phyloP scores from a whole-genome alignment of 2,113 vertebrate species.

The Apteryx owenii region DNA sequence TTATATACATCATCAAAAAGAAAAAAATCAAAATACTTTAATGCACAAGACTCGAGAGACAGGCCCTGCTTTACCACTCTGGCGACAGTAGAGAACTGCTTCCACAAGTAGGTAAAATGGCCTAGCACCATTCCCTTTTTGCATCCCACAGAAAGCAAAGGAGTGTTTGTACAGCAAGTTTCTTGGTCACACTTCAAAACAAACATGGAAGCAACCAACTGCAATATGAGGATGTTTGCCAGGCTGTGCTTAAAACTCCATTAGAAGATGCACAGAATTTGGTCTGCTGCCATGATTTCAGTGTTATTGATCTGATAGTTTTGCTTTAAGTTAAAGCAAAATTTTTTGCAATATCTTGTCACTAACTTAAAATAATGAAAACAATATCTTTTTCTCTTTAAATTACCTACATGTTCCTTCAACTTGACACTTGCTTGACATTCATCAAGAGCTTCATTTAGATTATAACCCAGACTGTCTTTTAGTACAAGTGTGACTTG shows the following conservation, averaged over 20 bases:
- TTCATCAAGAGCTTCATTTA: not conserved
- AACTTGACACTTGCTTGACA: not conserved
- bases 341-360: not conserved
- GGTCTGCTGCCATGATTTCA: not conserved
- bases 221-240: not conserved
- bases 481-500: not conserved
- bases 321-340: not conserved
- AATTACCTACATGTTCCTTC: not conserved
- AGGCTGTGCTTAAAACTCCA: not conserved
- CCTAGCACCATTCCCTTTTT: not conserved
- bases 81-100: not conserved
- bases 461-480: not conserved
- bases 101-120: not conserved
- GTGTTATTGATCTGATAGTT: accelerated
- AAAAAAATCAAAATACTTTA: not conserved
- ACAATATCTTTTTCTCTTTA: not conserved
- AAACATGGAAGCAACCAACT: not conserved
- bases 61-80: not conserved
- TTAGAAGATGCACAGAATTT: not conserved
- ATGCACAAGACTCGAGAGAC: not conserved
- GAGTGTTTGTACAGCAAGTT: not conserved
- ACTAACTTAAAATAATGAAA: not conserved
- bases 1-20: not conserved
- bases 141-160: not conserved
- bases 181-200: not conserved